Evolutionary conservation across 2,797 vertebrate genomes (phyloP), one percentile per base, ranked within the genome.

Genomic region (Lutjanus argentimaculatus): DNA sequence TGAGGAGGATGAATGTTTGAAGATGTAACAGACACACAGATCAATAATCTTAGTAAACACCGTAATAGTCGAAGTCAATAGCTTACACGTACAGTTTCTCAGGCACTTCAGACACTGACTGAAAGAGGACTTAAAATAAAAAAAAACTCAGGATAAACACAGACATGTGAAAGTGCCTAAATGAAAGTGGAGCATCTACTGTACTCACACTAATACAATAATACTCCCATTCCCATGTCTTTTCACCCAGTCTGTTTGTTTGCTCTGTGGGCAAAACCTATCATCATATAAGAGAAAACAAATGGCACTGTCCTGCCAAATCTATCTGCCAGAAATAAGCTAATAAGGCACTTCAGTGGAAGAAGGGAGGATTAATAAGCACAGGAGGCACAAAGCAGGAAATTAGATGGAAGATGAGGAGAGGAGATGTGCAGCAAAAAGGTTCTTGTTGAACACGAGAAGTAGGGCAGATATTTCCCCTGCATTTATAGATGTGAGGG

Each of bases 141-240:
- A 42, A 66, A 80, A 46, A 36, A 4, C 58, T 57, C 14, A 21
- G 30, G 58, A 72, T 55, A 45, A 25, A 57, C 57, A 43, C 15
- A 30, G 72, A 84, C 59, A 30, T 49, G 51, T 56, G 65, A 83
- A 61, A 11, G 73, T 19, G 75, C 70, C 58, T 40, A 36, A 85
- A 69, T 51, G 59, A 72, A 36, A 75, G 49, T 74, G 40, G 53
- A 78, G 58, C 21, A 1, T 81, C 52, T n/a, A 43, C 58, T 57
- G 36, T 25, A 8, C 66, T 70, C 63, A 73, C 49, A 51, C 58
- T 80, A 70, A 85, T 22, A 15, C 52, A 66, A 65, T 78, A 66
- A 62, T 14, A 21, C 36, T 19, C 16, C 43, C 13, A 8, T 45
- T 49, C 30, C 42, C 51, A 22, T 12, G 8, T 43, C 10, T 48